A percentile compares a stretch with the other conserved stretches of the same genome.
These are phyloP conservation scores for Drosophila differens DNA, from an alignment of 2,888 invertebrate genomes.

Conservation along the genomic window DNA sequence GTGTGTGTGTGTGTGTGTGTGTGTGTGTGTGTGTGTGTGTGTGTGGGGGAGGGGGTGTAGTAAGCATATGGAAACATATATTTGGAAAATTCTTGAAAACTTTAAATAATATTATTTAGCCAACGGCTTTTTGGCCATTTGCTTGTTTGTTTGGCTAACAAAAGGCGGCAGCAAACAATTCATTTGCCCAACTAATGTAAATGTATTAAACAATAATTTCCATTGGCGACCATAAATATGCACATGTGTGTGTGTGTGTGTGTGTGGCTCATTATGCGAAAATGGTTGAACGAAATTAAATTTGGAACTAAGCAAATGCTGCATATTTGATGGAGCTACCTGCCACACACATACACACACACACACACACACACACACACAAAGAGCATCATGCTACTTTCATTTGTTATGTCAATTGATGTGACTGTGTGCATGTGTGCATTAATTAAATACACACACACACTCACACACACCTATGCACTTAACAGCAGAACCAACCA, in stretches of 20 bases:
- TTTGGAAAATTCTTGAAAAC: conserved; percentile 36
- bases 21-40: not conserved
- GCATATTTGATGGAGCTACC: conserved; percentile 67
- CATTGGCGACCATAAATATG: not conserved
- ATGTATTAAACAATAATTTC: conserved; percentile 44
- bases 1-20: not conserved
- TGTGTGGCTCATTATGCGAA: conserved; percentile 43
- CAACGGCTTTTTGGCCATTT: conserved; percentile 31
- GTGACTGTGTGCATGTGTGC: conserved; percentile 59
- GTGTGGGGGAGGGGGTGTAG: not conserved
- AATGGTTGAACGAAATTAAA: conserved; percentile 63
- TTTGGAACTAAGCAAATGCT: conserved; percentile 76
- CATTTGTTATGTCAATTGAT: conserved; percentile 17
- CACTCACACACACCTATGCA: conserved; percentile 34
- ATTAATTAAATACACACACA: conserved; percentile 67
- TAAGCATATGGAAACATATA: not conserved
- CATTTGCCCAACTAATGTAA: conserved; percentile 36
- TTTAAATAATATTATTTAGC: conserved; percentile 30
- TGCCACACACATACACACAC: not conserved
- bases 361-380: not conserved
- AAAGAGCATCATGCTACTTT: not conserved
- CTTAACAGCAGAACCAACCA: conserved; percentile 39
- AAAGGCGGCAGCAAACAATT: conserved; percentile 32
- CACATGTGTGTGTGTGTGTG: not conserved
- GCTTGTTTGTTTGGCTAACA: conserved; percentile 5